Evolutionary conservation across 2,888 invertebrate species (phyloP), one percentile per base, ranked within the genome.

Genomic region (Oscheius sp.): DNA sequence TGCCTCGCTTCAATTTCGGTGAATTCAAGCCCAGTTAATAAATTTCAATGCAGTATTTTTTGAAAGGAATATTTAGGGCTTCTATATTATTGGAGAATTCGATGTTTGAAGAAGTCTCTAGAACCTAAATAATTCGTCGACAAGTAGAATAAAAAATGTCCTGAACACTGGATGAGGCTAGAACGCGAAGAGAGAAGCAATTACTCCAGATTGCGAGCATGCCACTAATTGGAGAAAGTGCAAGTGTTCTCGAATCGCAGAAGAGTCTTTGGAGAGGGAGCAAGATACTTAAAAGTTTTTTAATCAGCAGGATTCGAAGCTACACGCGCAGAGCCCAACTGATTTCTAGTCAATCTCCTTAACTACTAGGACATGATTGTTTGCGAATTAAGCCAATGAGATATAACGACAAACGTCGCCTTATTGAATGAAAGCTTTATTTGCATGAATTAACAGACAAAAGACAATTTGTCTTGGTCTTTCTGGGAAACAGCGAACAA

Each of bases 251-350:
- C n/a, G n/a, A n/a, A n/a, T n/a, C n/a, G n/a, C n/a, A n/a, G n/a
- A n/a, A n/a, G n/a, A n/a, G n/a, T n/a, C n/a, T 8, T 37, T 15
- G 37, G 37, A 37, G 37, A 37, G 37, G 15, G 8, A 37, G 37
- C 8, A 15, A 37, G 48, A 48, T 12, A 48, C 25, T 48, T 17
- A 42, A 42, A 42, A 42, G 15, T 0, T 78, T 76, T 79, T 79
- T 78, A 80, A 76, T 73, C 73, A 73, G 79, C 78, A 80, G 80
- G 80, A 79, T 80, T 80, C 80, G 80, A 80, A 80, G 79, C 80
- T 80, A 79, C 79, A 79, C 79, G 79, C 79, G 80, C 80, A 80
- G 71, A 79, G 78, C n/a, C n/a, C n/a, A n/a, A n/a, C n/a, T n/a
- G n/a, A n/a, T n/a, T n/a, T n/a, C n/a, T n/a, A n/a, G n/a, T n/a